Conservation (phyloP, 2,113 vertebrate species). For the Dasypus novemcinctus region DNA sequence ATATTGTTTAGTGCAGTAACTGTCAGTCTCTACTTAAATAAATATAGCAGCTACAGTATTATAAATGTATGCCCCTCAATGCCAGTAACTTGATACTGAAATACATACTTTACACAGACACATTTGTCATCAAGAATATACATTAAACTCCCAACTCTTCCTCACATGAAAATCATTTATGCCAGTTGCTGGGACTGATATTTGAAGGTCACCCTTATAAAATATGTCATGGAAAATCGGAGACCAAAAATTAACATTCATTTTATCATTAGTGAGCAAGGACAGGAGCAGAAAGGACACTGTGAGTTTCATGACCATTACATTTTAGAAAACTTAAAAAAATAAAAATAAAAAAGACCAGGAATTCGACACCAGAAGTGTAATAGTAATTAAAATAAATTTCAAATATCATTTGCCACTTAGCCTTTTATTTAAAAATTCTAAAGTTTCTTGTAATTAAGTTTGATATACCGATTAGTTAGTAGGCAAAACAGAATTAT, state of each 20-base stretch:
- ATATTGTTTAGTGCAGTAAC: conserved; percentile 92
- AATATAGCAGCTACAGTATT: conserved; percentile 90
- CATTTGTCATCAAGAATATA: conserved; percentile 79
- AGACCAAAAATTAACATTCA: conserved; percentile 64
- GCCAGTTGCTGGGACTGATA: conserved; percentile 23
- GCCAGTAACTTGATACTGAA: conserved; percentile 80
- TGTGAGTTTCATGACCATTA: conserved; percentile 52
- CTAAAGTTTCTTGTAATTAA: conserved; percentile 59
- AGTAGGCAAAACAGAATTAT: conserved; percentile 60
- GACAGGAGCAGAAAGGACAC: conserved; percentile 42
- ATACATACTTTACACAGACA: conserved; percentile 80
- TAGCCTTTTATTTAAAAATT: conserved; percentile 63
- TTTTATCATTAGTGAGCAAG: conserved; percentile 36
- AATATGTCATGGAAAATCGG: conserved; percentile 57
- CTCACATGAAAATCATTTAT: conserved; percentile 81
- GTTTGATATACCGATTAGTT: conserved; percentile 49
- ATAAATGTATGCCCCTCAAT: conserved; percentile 80
- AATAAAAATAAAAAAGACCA: conserved; percentile 27
- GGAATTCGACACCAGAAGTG: conserved; percentile 46
- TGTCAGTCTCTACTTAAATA: conserved; percentile 89
- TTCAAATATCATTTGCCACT: conserved; percentile 53
- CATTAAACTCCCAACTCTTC: conserved; percentile 78
- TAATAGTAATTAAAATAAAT: conserved; percentile 59
- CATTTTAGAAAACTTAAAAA: conserved; percentile 60
- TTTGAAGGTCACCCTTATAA: conserved; percentile 57